Percentiles rank a stretch among this genome's conserved stretches.
Conservation (phyloP, 1,140 invertebrate genomes). For the Euura lappo region DNA sequence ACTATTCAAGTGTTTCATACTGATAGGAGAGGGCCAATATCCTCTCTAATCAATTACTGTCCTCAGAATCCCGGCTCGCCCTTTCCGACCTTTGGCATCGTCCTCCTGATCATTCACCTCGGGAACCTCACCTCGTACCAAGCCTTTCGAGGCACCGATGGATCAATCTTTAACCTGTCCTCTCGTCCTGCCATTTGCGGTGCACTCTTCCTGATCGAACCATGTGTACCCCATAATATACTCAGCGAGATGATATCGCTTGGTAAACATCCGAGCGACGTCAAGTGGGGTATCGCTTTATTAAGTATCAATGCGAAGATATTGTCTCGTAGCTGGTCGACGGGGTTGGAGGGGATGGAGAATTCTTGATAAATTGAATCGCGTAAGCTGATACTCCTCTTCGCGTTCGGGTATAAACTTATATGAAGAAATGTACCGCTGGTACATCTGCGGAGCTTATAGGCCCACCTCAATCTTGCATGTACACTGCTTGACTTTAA, state of each 20-base stretch:
- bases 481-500: background rate
- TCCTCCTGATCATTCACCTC: no score
- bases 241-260: background rate
- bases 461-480: background rate
- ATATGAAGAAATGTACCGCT: background rate
- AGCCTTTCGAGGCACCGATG: background rate
- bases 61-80: background rate
- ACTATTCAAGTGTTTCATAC: background rate
- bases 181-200: background rate
- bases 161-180: slow-evolving; percentile 5
- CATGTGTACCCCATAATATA: background rate
- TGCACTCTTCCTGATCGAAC: background rate
- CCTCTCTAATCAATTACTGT: slow-evolving; percentile 7
- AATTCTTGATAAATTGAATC: no score
- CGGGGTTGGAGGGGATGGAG: no score
- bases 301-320: background rate
- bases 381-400: background rate
- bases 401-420: background rate
- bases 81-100: no score
- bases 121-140: no score
- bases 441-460: background rate
- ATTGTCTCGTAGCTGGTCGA: no score
- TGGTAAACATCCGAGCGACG: background rate
- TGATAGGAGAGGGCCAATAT: background rate
- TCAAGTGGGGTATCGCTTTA: background rate